phyloP scores from a whole-genome alignment of 2,113 vertebrate species.

The Passer montanus region DNA sequence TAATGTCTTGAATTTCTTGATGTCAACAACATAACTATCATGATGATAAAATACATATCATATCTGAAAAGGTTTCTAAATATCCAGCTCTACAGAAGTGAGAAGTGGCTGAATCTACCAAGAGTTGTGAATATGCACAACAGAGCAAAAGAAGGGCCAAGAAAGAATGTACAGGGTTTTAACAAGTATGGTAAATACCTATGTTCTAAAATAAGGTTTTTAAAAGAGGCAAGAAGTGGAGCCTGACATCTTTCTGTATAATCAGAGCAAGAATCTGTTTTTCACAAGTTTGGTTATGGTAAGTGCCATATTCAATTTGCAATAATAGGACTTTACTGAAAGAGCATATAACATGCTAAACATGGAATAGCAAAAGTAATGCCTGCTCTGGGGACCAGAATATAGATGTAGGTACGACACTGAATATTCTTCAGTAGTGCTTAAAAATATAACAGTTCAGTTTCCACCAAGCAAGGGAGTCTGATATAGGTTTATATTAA shows the following conservation, averaged over 20 bases:
- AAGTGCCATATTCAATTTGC: not conserved
- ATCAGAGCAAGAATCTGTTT: not conserved
- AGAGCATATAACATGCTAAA: not conserved
- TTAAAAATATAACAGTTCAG: not conserved
- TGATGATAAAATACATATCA: not conserved
- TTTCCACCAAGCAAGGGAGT: not conserved
- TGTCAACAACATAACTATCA: not conserved
- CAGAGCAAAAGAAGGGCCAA: not conserved
- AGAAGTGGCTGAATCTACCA: not conserved
- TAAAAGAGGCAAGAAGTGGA: not conserved
- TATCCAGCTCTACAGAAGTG: not conserved
- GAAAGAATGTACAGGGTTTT: not conserved
- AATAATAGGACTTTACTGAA: not conserved
- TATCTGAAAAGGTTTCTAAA: not conserved
- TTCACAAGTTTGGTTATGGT: too few species aligned
- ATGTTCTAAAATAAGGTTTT: not conserved
- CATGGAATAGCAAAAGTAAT: not conserved
- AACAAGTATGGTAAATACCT: not conserved
- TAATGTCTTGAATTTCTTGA: not conserved
- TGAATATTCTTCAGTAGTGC: not conserved
- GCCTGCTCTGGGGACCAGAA: not conserved
- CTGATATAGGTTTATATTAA: not conserved
- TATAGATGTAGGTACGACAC: not conserved
- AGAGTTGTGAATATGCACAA: not conserved
- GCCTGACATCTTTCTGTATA: not conserved